These are phyloP conservation scores for Centropus unirufus DNA, from an alignment of 2,113 vertebrate species.

Conservation along the genomic window DNA sequence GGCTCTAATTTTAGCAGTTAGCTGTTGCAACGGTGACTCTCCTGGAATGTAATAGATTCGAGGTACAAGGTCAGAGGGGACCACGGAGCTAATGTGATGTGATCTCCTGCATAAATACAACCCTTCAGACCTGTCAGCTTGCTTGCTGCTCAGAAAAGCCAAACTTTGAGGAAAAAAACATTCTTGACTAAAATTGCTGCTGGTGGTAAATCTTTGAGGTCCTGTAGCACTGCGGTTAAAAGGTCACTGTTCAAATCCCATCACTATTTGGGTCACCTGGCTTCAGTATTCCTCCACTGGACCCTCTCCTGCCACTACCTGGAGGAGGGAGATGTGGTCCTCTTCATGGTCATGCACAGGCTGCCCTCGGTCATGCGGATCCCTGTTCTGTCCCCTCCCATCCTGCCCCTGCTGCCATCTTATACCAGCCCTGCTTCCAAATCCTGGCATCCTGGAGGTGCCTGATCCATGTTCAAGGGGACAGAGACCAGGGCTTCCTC, in stretches of 20 bases:
- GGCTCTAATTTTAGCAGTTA: conserved; percentile 35
- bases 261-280: accelerated
- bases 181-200: neutral
- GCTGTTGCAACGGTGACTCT: neutral
- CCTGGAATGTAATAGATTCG: neutral
- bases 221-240: neutral
- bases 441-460: neutral
- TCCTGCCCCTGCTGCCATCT: neutral
- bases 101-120: conserved; percentile 13
- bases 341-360: neutral
- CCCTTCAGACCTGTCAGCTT: neutral
- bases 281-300: neutral
- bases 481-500: neutral
- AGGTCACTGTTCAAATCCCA: neutral
- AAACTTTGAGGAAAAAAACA: neutral
- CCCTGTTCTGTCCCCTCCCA: neutral
- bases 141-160: neutral
- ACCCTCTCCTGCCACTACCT: neutral
- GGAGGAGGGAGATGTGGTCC: neutral
- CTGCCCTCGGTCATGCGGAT: neutral
- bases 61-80: conserved; percentile 34
- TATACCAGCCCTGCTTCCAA: neutral
- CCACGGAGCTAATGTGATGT: neutral
- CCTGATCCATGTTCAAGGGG: accelerated
- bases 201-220: neutral